phyloP scores from a whole-genome alignment of 2,113 vertebrate species.

The Cheirogaleus medius region DNA sequence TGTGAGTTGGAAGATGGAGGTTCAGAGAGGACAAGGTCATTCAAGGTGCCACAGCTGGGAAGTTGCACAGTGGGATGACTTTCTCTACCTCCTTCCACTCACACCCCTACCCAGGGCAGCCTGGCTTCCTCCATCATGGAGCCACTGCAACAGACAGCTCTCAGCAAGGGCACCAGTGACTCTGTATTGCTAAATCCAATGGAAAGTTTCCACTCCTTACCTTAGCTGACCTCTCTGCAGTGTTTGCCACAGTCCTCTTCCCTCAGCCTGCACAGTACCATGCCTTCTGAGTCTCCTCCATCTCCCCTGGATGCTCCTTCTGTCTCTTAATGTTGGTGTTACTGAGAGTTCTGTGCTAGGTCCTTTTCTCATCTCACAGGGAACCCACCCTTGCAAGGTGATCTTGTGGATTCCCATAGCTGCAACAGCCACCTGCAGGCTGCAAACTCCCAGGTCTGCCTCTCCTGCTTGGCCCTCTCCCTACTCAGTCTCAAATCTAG shows the following conservation, averaged over 20 bases:
- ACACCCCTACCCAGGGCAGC: accelerated
- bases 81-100: background rate
- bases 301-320: background rate
- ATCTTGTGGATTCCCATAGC: background rate
- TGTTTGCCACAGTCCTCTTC: background rate
- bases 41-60: background rate
- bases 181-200: background rate
- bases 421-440: accelerated
- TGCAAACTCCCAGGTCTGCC: background rate
- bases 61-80: background rate
- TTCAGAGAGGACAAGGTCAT: background rate
- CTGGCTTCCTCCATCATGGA: background rate
- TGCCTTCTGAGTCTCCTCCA: background rate
- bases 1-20: background rate
- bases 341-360: background rate
- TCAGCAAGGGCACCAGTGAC: background rate
- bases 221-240: background rate
- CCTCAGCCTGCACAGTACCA: background rate
- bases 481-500: background rate
- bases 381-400: background rate
- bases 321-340: background rate
- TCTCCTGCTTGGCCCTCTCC: background rate
- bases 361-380: background rate
- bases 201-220: slow-evolving; percentile 33
- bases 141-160: accelerated